These are phyloP conservation scores for Thera obeliscata DNA, from an alignment of 2,888 invertebrate genomes.

Conservation along the genomic window DNA sequence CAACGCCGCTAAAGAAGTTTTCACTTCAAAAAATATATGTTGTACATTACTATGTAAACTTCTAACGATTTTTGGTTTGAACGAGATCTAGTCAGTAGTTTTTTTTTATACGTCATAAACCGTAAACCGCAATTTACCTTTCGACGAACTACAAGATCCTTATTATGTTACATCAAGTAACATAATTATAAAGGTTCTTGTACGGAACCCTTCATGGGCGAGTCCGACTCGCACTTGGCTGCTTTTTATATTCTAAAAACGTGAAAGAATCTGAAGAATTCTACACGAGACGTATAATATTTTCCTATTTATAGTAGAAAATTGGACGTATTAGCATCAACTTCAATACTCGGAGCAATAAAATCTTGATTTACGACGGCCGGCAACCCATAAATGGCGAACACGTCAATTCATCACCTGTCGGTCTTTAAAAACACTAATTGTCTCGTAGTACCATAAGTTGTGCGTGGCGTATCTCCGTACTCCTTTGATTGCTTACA, in stretches of 20 bases:
- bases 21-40: too few species aligned
- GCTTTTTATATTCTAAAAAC: constrained; percentile 25
- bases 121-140: too few species aligned
- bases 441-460: constrained; percentile 29
- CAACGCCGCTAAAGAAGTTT: too few species aligned
- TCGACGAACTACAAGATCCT: too few species aligned
- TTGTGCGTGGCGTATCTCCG: constrained; percentile 42
- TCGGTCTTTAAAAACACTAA: constrained; percentile 21
- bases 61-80: too few species aligned
- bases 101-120: too few species aligned
- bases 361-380: constrained; percentile 24
- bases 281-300: not conserved
- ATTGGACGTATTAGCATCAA: constrained; percentile 6
- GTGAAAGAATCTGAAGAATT: constrained; percentile 22
- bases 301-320: constrained; percentile 3
- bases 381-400: constrained; percentile 11
- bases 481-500: constrained; percentile 33
- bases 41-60: too few species aligned
- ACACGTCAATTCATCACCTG: constrained; percentile 23
- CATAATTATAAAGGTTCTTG: too few species aligned
- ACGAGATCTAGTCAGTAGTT: too few species aligned
- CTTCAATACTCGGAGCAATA: constrained; percentile 18
- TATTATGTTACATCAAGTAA: too few species aligned
- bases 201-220: too few species aligned
- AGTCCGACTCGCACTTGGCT: too few species aligned